Conservation (phyloP, 2,797 vertebrate species). For the Phataginus tetradactyla region DNA sequence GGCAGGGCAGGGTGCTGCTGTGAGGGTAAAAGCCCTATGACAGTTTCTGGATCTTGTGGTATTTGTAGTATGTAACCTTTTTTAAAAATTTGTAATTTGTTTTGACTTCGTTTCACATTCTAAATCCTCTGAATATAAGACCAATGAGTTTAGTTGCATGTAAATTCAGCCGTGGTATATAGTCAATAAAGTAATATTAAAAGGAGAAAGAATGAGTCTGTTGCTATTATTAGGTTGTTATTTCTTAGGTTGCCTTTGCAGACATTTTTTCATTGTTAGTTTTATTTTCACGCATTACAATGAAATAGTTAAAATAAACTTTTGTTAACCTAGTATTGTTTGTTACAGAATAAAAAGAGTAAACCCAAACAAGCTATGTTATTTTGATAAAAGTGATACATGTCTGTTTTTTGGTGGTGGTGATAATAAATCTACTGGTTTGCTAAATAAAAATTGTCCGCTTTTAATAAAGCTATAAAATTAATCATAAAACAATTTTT, state of each 20-base stretch:
- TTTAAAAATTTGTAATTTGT: neutral
- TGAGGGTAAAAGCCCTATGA: neutral
- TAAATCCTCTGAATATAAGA: neutral
- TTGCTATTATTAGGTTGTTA: neutral
- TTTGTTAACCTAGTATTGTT: neutral
- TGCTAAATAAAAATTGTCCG: neutral
- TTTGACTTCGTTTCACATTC: neutral
- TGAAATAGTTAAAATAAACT: neutral
- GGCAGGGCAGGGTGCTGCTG: neutral
- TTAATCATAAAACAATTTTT: neutral
- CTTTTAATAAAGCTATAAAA: neutral
- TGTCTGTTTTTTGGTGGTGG: neutral
- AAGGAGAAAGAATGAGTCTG: neutral
- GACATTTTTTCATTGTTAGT: neutral
- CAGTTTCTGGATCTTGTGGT: neutral
- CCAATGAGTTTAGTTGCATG: neutral
- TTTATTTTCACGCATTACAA: neutral
- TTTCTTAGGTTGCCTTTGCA: neutral
- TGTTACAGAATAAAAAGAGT: neutral
- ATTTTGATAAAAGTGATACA: slow-evolving; percentile 32
- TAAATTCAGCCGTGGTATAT: neutral
- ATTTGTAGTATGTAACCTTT: neutral
- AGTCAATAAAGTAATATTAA: neutral
- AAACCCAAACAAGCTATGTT: neutral
- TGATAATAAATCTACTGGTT: neutral